Conservation (phyloP, 1,140 invertebrate genomes). For the Trinorchestia longiramus region DNA sequence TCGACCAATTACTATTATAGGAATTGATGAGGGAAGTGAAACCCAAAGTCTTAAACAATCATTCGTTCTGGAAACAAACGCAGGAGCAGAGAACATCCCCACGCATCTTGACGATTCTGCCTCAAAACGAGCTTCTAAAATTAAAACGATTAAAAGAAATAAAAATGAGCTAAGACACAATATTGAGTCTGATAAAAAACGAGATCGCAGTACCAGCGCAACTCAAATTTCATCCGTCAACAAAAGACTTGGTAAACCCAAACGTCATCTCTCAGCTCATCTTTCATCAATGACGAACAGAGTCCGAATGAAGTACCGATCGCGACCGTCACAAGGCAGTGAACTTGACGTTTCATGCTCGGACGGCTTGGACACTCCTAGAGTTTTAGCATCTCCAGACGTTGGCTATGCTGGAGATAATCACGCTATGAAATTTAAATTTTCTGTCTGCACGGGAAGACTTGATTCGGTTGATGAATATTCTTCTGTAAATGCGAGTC, state of each 20-base stretch:
- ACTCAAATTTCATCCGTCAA: constrained; percentile 44
- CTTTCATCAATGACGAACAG: background rate
- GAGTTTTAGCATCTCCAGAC: background rate
- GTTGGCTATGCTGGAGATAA: background rate
- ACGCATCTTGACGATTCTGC: background rate
- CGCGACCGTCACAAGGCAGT: background rate
- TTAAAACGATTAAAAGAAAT: no score
- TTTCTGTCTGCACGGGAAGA: background rate
- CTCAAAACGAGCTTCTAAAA: background rate
- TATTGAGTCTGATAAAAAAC: background rate
- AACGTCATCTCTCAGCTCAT: constrained; percentile 4
- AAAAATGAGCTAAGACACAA: background rate
- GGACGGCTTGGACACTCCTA: background rate
- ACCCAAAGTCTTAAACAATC: background rate
- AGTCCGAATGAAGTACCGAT: constrained; percentile 5
- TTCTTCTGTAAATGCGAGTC: background rate
- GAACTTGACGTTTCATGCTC: background rate
- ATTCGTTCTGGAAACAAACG: background rate
- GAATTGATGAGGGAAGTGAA: background rate
- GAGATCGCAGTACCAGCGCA: constrained; percentile 22
- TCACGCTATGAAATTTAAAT: background rate
- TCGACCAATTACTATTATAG: background rate
- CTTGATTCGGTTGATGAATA: background rate
- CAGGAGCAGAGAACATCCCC: background rate
- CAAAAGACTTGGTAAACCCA: background rate